phyloP scores from a whole-genome alignment of 35 echinoderm and acorn worm genomes.

The Stichopus chloronotus region DNA sequence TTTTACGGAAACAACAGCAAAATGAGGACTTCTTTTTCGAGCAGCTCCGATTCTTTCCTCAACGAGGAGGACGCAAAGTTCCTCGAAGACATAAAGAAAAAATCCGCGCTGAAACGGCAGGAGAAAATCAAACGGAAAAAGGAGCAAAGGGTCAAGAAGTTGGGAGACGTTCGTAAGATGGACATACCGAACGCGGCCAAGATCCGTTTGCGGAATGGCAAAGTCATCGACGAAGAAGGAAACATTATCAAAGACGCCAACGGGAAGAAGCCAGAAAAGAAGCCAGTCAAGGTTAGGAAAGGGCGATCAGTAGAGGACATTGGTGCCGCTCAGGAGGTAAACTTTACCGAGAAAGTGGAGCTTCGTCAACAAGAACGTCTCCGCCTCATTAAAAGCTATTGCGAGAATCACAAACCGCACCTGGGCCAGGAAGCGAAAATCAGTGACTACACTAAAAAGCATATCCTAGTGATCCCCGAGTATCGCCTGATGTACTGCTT shows the following conservation, averaged over 20 bases:
- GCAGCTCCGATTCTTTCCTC: conserved; percentile 33
- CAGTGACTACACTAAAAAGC: conserved; percentile 71
- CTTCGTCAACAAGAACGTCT: not conserved
- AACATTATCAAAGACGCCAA: conserved; percentile 22
- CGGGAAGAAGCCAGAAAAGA: not conserved
- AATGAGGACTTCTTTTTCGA: conserved; percentile 26
- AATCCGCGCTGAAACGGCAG: not conserved
- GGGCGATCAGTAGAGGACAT: conserved; percentile 17
- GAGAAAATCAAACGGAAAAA: conserved; percentile 39
- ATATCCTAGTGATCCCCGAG: conserved; percentile 74
- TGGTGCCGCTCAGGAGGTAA: not conserved
- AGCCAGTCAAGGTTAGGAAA: not conserved
- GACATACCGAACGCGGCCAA: conserved; percentile 28
- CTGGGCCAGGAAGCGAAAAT: not conserved
- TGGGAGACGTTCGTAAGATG: conserved; percentile 30
- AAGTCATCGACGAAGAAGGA: conserved; percentile 35
- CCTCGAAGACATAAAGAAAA: not conserved
- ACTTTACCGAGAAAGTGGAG: conserved; percentile 23
- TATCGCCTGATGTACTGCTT: conserved; percentile 82
- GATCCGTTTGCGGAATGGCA: conserved; percentile 18
- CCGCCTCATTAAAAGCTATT: conserved; percentile 4
- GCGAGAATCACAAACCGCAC: not conserved
- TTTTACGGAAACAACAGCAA: conserved; percentile 42
- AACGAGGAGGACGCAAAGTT: not conserved
- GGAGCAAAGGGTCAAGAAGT: not conserved